Percentiles rank a stretch among this genome's conserved stretches.
Evolutionary conservation across 2,113 vertebrate species (phyloP).

Genomic region (Laticauda laticaudata): DNA sequence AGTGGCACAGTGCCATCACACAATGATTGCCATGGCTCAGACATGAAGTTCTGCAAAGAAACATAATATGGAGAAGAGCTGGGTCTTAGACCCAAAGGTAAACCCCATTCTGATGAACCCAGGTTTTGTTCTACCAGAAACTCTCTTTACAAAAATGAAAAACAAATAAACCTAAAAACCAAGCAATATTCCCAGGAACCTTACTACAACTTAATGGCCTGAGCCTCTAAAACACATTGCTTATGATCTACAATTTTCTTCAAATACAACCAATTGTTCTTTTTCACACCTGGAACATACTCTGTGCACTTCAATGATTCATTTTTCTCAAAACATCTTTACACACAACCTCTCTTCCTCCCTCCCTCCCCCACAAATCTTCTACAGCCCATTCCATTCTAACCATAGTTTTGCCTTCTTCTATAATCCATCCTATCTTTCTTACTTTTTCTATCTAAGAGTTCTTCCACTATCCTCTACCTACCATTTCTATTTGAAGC

Average conservation of each 20-base stretch:
- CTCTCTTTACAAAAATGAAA: background rate
- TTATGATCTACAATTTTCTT: background rate
- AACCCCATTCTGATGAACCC: background rate
- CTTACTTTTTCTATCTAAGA: background rate
- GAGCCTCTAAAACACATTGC: background rate
- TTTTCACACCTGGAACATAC: background rate
- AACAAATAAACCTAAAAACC: background rate
- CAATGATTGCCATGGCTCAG: background rate
- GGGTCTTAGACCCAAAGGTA: background rate
- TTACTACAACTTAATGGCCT: background rate
- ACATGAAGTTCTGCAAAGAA: background rate
- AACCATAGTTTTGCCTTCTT: background rate
- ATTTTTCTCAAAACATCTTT: background rate
- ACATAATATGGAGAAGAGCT: background rate
- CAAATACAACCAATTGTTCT: background rate
- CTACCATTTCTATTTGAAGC: background rate
- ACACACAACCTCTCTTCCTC: background rate
- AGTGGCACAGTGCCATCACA: background rate
- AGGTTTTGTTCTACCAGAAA: background rate
- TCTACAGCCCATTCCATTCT: background rate
- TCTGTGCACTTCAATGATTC: background rate
- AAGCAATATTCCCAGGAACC: background rate
- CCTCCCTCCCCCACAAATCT: background rate
- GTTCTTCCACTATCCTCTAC: background rate
- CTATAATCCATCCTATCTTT: background rate